A percentile compares a stretch with the other conserved stretches of the same genome.
phyloP scores from a whole-genome alignment of 2,888 invertebrate genomes.

The Heteromurus nitidus region DNA sequence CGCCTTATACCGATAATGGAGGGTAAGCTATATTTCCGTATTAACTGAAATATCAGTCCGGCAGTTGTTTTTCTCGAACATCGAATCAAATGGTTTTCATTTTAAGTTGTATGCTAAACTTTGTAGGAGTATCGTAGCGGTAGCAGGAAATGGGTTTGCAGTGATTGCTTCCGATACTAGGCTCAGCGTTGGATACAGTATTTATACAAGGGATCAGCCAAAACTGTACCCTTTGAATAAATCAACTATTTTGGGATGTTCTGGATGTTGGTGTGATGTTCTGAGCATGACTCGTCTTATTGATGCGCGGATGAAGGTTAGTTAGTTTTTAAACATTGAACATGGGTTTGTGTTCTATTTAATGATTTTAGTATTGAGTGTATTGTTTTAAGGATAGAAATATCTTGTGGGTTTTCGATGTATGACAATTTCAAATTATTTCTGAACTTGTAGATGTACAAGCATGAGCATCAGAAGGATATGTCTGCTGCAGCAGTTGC shows the following conservation, averaged over 20 bases:
- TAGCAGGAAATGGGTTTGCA: slow-evolving; percentile 96
- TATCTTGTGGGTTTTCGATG: no score
- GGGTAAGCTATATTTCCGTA: slow-evolving; percentile 83
- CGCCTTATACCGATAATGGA: slow-evolving; percentile 86
- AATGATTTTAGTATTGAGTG: no score
- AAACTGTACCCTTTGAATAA: slow-evolving; percentile 90
- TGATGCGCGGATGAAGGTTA: slow-evolving; percentile 88
- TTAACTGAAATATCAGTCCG: no score
- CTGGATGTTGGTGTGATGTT: slow-evolving; percentile 99
- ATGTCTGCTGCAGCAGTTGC: slow-evolving; percentile 95
- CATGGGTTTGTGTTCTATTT: no score
- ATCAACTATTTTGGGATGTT: slow-evolving; percentile 91
- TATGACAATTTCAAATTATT: no score
- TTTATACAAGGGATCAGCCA: slow-evolving; percentile 90
- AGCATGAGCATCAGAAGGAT: slow-evolving; percentile 93
- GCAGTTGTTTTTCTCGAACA: no score
- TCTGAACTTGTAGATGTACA: slow-evolving; percentile 95
- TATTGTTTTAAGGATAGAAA: no score
- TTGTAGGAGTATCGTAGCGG: slow-evolving; percentile 92
- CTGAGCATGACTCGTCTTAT: slow-evolving; percentile 90
- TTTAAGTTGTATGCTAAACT: slow-evolving; percentile 59
- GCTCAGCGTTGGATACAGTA: slow-evolving; percentile 91
- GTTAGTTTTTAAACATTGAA: not conserved
- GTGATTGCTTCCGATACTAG: slow-evolving; percentile 97
- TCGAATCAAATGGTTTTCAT: not conserved